Percentiles rank a stretch among this genome's conserved stretches.
Conservation (phyloP, 2,113 vertebrate genomes). For the Prietella phreatophila region DNA sequence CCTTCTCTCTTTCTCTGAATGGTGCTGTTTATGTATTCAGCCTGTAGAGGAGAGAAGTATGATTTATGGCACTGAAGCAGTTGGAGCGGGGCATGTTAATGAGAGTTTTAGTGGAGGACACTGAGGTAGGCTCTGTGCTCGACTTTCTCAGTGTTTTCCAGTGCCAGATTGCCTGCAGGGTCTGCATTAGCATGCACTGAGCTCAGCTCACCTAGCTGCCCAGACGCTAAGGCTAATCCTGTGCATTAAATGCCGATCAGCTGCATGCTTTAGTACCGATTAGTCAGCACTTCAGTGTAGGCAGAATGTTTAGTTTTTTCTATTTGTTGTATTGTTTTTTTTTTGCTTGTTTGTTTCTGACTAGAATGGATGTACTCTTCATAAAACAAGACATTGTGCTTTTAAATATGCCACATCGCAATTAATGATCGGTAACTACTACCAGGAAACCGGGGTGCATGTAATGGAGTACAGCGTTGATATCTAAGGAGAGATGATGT, state of each 20-base stretch:
- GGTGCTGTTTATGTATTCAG: constrained; percentile 53
- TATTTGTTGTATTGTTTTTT: not conserved
- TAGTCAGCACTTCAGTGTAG: not conserved
- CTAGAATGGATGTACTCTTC: not conserved
- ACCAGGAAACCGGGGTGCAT: not conserved
- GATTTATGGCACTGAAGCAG: constrained; percentile 49
- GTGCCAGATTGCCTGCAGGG: constrained; percentile 22
- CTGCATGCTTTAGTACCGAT: not conserved
- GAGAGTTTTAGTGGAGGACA: constrained; percentile 38
- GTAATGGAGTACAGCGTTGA: not conserved
- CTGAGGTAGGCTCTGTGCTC: constrained; percentile 50
- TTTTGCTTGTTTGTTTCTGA: not conserved
- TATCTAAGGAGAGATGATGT: not conserved
- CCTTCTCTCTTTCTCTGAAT: constrained; percentile 21
- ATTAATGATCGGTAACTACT: constrained; percentile 17
- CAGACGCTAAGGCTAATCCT: constrained; percentile 17
- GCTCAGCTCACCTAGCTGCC: constrained; percentile 22
- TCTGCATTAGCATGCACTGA: constrained; percentile 33
- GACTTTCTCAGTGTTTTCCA: constrained; percentile 22
- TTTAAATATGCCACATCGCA: constrained; percentile 13
- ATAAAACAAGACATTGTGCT: not conserved
- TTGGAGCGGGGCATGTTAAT: constrained; percentile 54
- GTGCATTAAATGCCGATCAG: constrained; percentile 16
- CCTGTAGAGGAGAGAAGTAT: constrained; percentile 42
- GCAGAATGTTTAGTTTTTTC: not conserved